Conservation (phyloP, 2,113 vertebrate genomes). For the Burhinus bistriatus region DNA sequence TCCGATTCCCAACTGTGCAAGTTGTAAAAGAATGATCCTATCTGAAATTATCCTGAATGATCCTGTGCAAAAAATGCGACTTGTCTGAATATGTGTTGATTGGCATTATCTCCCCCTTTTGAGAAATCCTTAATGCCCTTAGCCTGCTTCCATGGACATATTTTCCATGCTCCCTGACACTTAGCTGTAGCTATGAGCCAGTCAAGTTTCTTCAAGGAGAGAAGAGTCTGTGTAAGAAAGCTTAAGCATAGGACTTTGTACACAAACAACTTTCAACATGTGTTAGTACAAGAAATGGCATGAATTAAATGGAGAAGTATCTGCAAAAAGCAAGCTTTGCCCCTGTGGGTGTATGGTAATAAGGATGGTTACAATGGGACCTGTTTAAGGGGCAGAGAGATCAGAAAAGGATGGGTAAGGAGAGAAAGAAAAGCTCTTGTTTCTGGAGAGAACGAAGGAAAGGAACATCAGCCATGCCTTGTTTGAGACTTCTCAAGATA, state of each 20-base stretch:
- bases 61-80: background rate
- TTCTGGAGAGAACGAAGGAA: background rate
- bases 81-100: background rate
- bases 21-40: background rate
- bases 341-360: rapidly evolving
- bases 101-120: background rate
- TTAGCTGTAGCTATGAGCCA: background rate
- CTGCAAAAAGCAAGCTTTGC: background rate
- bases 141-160: background rate
- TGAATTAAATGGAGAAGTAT: background rate
- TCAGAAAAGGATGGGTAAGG: background rate
- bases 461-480: background rate
- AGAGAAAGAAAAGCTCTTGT: background rate
- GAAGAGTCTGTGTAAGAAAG: background rate
- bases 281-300: background rate
- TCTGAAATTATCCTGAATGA: background rate
- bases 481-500: background rate
- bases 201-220: background rate
- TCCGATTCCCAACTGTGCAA: background rate
- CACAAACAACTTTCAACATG: background rate
- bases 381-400: background rate
- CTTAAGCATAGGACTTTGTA: background rate
- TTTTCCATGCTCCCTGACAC: background rate
- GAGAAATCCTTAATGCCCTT: background rate
- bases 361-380: background rate